Evolutionary conservation across 2,888 invertebrate species (phyloP), one percentile per base, ranked within the genome.

Genomic region (Athalia circularis): DNA sequence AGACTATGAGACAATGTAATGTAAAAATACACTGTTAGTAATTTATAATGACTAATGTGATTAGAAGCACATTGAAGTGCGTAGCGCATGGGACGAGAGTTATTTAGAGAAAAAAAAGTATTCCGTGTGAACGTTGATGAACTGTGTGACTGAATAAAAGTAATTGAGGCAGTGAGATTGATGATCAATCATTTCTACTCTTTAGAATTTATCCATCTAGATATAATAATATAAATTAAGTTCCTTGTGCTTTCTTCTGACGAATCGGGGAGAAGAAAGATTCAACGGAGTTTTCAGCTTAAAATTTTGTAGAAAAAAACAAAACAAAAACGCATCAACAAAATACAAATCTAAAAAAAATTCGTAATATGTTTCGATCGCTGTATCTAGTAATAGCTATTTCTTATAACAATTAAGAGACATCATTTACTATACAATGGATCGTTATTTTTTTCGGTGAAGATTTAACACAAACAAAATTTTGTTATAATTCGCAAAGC

Each of bases 31-130:
- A 50, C 61, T 77, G 77, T 81, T 88, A 87, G 86, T 86, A 86
- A 88, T 87, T 87, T 88, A 88, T 88, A 86, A 86, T 80, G 84
- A 88, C 85, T 85, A 85, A 87, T 89, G 88, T 89, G 88, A 88
- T 88, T 87, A 86, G 84, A 81, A 80, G 82, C 83, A 81, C 81
- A 75, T 77, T 50, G 65, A 47, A 79, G 81, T 65, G 72, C 65
- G 13, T 78, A 70, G 72, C 81, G 80, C 80, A 80, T 81, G 79
- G 62, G 59, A 64, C 57, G 65, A 68, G 65, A 68, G 62, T 59
- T 68, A 61, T 79, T 77, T 65, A 65, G 77, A 29, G 15, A n/a
- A 50, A 70, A 62, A 67, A 52, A 77, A 78, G 67, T 79, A 79
- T 80, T 78, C 77, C 74, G 80, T 80, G 82, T 79, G 80, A 79